Evolutionary conservation across 2,113 vertebrate species (phyloP).

Genomic region (Entomyzon cyanotis): DNA sequence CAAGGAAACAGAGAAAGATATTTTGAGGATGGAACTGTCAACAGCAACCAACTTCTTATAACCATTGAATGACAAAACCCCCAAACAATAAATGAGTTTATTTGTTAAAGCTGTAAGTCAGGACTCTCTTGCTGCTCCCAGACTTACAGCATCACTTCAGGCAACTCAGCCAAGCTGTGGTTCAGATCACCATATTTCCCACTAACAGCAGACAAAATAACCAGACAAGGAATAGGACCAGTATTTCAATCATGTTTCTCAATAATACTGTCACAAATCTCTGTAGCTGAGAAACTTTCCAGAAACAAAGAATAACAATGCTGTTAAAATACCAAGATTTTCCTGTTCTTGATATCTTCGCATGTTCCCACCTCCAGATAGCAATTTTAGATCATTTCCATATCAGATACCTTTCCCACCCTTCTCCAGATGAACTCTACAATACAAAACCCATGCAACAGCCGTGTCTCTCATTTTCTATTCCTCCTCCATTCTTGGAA

Average conservation of each 20-base stretch:
- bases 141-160: neutral
- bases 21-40: neutral
- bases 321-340: neutral
- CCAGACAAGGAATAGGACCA: neutral
- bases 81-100: neutral
- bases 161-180: neutral
- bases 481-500: neutral
- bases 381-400: neutral
- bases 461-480: neutral
- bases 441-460: neutral
- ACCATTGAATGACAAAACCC: neutral
- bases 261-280: neutral
- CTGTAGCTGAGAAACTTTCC: neutral
- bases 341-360: neutral
- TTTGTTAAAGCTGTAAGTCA: neutral
- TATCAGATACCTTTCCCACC: neutral
- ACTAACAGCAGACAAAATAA: neutral
- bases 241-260: neutral
- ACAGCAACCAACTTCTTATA: neutral
- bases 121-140: neutral
- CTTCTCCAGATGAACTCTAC: neutral
- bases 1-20: neutral
- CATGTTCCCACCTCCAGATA: neutral
- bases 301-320: neutral
- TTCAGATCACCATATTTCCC: neutral